Percentiles rank a stretch among this genome's conserved stretches.
These are phyloP conservation scores for Erannis defoliaria DNA, from an alignment of 2,888 invertebrate genomes.

Conservation along the genomic window DNA sequence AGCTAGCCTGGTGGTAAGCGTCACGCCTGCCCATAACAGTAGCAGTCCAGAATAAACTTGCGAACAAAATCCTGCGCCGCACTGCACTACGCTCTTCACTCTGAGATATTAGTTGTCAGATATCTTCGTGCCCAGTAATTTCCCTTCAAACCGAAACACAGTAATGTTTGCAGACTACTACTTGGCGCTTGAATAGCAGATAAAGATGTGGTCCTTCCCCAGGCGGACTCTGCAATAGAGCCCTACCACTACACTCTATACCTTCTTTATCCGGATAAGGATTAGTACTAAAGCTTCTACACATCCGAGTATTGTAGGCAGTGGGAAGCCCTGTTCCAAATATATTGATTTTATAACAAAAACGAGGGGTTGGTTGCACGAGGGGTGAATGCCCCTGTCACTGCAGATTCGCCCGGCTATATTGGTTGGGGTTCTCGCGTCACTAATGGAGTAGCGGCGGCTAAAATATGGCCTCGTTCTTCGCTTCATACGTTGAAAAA, in stretches of 20 bases:
- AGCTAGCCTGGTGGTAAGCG: no score
- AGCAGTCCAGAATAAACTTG: no score
- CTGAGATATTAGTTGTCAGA: no score
- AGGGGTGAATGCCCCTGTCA: slow-evolving; percentile 84
- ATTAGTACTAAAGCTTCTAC: slow-evolving; percentile 46
- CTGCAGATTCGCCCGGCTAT: slow-evolving; percentile 81
- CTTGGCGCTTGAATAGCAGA: no score
- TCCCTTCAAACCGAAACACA: no score
- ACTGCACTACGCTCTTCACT: no score
- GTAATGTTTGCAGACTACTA: no score
- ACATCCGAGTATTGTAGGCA: slow-evolving; percentile 61
- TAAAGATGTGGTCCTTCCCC: neutral
- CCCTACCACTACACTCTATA: neutral
- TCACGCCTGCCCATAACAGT: no score
- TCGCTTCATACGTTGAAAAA: slow-evolving; percentile 74
- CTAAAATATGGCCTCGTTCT: slow-evolving; percentile 81
- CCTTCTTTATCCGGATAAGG: slow-evolving; percentile 43
- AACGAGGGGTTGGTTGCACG: slow-evolving; percentile 82
- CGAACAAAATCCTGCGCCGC: no score
- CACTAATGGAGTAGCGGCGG: slow-evolving; percentile 81
- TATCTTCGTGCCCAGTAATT: no score
- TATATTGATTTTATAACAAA: slow-evolving; percentile 86
- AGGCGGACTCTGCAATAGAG: no score
- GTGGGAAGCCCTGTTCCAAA: slow-evolving; percentile 72
- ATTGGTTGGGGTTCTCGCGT: slow-evolving; percentile 79